Evolutionary conservation across 2,888 invertebrate species (phyloP), one percentile per base, ranked within the genome.

Genomic region (Phortica okadai): DNA sequence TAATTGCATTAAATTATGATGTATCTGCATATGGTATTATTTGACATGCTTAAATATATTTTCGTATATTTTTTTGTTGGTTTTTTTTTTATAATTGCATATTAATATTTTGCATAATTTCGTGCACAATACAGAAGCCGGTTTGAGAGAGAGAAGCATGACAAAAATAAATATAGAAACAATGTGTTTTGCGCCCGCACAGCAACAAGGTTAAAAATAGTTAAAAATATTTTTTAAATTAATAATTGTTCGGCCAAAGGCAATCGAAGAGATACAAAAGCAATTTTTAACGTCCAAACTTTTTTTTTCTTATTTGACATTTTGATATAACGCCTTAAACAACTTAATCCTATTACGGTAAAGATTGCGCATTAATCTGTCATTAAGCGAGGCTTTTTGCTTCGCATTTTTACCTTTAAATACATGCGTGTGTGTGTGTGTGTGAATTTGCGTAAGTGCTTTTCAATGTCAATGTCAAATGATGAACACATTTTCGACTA

Each of bases 401-500:
- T 21, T 21, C 21, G 21, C 74, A 74, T 41, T 11, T 69, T 75
- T 54, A 21, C 7, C 42, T 50, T 54, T 10, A 78, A 33, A 41
- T 21, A 21, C 21, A 21, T 21, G 21, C 21, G 21, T 16, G 11
- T 62, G 6, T 62, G 33, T 62, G 33, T 33, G n/a, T 33, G 11
- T 62, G 14, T 41, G 2, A 10, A 66, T 33, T 56, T 56, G 41
- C 14, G 54, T 54, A 77, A 72, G 74, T 74, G 42, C 64, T 70
- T 82, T 84, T 87, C 88, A 86, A 86, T 86, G 86, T 87, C 86
- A 86, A 88, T 86, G 86, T 84, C 88, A 85, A 76, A 81, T 59
- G 64, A 33, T 74, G 66, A 21, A 3, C 7, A 45, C 74, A 64
- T 62, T 64, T 72, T 66, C 25, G 50, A 14, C 50, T 50, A 50